These are phyloP conservation scores for Campopleginae sp. DNA, from an alignment of 2,888 invertebrate genomes.

Conservation along the genomic window DNA sequence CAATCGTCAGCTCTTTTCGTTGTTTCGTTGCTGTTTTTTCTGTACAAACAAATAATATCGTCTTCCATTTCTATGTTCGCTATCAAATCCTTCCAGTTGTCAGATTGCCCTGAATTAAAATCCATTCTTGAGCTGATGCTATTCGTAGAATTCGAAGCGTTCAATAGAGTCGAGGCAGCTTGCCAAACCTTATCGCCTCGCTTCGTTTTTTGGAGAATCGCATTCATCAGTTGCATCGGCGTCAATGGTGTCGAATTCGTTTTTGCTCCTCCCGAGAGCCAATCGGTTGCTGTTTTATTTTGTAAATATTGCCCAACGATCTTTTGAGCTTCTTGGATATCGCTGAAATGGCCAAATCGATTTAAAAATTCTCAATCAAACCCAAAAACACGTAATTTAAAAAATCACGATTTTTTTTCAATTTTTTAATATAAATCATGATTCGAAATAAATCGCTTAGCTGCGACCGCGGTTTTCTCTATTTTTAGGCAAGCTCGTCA, in stretches of 20 bases:
- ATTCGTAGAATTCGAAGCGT: constrained; percentile 41
- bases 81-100: constrained; percentile 68
- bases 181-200: constrained; percentile 51
- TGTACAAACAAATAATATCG: constrained; percentile 72
- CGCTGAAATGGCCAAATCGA: constrained; percentile 56
- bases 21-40: constrained; percentile 65
- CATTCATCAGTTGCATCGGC: constrained; percentile 64
- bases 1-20: constrained; percentile 69
- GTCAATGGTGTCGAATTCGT: constrained; percentile 60
- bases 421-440: neutral
- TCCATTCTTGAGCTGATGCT: constrained; percentile 3
- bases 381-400: neutral
- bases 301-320: constrained; percentile 66
- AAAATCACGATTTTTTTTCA: neutral
- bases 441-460: neutral
- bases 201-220: constrained; percentile 48
- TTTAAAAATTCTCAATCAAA: neutral
- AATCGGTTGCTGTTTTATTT: constrained; percentile 60
- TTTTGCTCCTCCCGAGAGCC: constrained; percentile 65
- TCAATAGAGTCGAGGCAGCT: constrained; percentile 61
- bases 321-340: constrained; percentile 65
- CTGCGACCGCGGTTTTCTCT: neutral
- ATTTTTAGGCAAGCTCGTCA: neutral
- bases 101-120: constrained; percentile 37
- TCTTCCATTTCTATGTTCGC: constrained; percentile 67